Evolutionary conservation across 2,113 vertebrate genomes (phyloP).

Genomic region (Pomatorhinus ruficollis): DNA sequence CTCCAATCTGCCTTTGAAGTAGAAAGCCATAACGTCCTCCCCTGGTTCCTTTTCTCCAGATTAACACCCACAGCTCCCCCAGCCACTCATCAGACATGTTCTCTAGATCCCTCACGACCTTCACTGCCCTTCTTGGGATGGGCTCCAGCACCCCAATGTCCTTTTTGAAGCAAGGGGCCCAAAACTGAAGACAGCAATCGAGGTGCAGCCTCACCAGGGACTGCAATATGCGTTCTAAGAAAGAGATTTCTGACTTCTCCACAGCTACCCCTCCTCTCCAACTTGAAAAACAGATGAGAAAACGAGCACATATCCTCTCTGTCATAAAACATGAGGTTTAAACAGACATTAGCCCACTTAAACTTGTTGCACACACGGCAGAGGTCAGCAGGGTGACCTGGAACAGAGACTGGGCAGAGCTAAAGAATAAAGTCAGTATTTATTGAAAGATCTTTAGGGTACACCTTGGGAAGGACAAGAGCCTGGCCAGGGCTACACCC

Average conservation of each 20-base stretch:
- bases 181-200: accelerated
- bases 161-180: accelerated
- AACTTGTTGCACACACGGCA: not conserved
- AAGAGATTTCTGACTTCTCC: not conserved
- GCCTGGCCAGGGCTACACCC: too few species aligned
- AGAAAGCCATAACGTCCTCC: not conserved
- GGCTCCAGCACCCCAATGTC: not conserved
- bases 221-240: not conserved
- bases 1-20: not conserved
- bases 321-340: not conserved
- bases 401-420: not conserved
- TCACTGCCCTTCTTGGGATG: not conserved
- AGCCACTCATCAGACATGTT: not conserved
- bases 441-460: not conserved
- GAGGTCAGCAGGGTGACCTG: not conserved
- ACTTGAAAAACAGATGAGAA: not conserved
- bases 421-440: not conserved
- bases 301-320: not conserved
- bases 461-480: not conserved
- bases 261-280: not conserved
- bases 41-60: not conserved
- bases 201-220: not conserved
- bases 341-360: not conserved
- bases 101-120: not conserved
- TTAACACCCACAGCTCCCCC: not conserved